Conservation (phyloP, 2,888 invertebrate genomes). For the Oligia latruncula region DNA sequence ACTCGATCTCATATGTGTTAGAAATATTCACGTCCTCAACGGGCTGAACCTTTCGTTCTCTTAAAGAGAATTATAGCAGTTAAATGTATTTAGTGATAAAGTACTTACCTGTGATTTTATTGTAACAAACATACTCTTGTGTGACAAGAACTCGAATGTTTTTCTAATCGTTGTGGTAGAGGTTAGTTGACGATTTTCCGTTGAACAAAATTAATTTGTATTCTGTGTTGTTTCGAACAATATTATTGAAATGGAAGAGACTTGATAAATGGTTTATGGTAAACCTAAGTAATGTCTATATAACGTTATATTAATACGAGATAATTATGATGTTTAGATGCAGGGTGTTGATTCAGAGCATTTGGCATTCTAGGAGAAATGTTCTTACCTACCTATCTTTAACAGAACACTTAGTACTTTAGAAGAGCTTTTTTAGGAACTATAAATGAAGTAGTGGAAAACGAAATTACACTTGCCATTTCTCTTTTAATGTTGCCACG, state of each 20-base stretch:
- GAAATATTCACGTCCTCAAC: constrained; percentile 26
- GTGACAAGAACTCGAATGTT: constrained; percentile 80
- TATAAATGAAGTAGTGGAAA: not conserved
- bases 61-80: constrained; percentile 72
- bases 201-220: constrained; percentile 62
- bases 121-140: constrained; percentile 84
- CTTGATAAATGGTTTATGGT: constrained; percentile 69
- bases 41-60: constrained; percentile 65
- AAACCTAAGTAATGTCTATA: constrained; percentile 64
- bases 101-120: constrained; percentile 88
- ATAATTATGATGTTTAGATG: constrained; percentile 60
- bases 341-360: constrained; percentile 43
- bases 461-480: not conserved
- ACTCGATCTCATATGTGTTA: constrained; percentile 55
- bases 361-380: constrained; percentile 4
- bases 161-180: constrained; percentile 71
- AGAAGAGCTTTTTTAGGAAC: not conserved
- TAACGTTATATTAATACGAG: constrained; percentile 61
- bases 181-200: constrained; percentile 66
- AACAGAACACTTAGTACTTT: not conserved
- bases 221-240: constrained; percentile 59
- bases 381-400: not conserved
- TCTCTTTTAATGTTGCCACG: constrained; percentile 13
- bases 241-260: constrained; percentile 72
- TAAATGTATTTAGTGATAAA: constrained; percentile 83